Base-by-base conservation (phyloP, 2,113 vertebrate species). In the Sisor rabdophorus region DNA sequence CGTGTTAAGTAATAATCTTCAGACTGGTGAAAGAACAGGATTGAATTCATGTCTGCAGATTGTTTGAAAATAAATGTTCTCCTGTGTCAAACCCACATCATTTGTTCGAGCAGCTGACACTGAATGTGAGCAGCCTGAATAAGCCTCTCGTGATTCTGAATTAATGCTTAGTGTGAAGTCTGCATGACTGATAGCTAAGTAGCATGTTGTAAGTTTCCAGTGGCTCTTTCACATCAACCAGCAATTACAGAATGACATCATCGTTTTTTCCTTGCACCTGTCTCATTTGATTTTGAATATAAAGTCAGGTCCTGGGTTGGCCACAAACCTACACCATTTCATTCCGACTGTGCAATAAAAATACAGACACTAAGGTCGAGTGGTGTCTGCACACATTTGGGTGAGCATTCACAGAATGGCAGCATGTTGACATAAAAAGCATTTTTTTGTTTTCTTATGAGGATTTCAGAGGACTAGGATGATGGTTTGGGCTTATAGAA, bases 161-260 rank as follows among this genome's bases (percentile, higher is more conserved):
- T 68, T 68, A 68, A 68, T 68, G 44, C 3, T 28, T 48, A 68
- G 64, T 26, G 22, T 48, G 40, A 13, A 1, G 63, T 47, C 64
- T 22, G 12, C 36, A 15, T 48, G 64, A 65, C 40, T 26, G 40
- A 48, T 48, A 3, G 40, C 16, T 68, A 68, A 50, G 64, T 68
- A 68, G 40, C 64, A 68, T 68, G 64, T 68, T 50, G 22, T 68
- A 50, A 17, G 44, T 22, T 22, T 68, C 44, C 22, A 68, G 28
- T 15, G 28, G 44, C 44, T 68, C 40, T 24, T 48, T 48, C 24
- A 67, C 40, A 67, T 48, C n/a, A 67, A 17, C n/a, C 15, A 68
- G 64, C 44, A 50, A 50, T 50, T 8, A 50, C 48, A 44, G 6
- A 50, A 48, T 28, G 64, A 68, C 44, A 20, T 68, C 64, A 48